Evolutionary conservation across 2,797 vertebrate genomes (phyloP), one percentile per base, ranked within the genome.

Genomic region (Epinephelus coioides): DNA sequence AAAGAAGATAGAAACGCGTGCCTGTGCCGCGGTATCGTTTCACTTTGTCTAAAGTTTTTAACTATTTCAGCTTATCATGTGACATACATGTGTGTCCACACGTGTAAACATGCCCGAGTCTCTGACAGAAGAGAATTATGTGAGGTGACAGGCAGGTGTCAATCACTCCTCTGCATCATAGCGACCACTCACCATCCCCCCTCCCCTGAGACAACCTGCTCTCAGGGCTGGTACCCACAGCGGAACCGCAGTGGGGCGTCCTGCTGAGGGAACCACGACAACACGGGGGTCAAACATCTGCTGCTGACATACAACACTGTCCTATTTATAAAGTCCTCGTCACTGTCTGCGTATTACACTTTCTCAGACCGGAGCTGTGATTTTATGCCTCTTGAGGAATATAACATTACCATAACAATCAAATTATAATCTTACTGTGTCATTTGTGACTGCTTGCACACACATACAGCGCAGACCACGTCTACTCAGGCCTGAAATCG

Each of bases 171-270:
- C 63, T 40, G 66, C 14, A 9, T 79, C 65, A 63, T 59, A 72
- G 73, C 47, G 55, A 91, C 89, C 93, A 96, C 95, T 96, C 95
- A 95, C 95, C 95, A 75, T 92, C 83, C 85, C 90, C 82, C 80
- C 89, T 75, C 76, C 78, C 92, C 91, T 76, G 86, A 88, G 89
- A 83, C 90, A 89, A 88, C 87, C 76, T 60, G 78, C 82, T 65
- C 90, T 95, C 94, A 95, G 91, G 94, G 94, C 90, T 95, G 95
- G 93, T 95, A 95, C 89, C 94, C 94, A 91, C 94, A 95, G 88
- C 95, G 94, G 90, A 95, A 95, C 60, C 94, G 93, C 92, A 91
- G 65, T 87, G 94, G 93, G 89, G 94, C 86, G 44, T 93, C 94
- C 95, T 95, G 95, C 94, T 94, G 92, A 76, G 88, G 93, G 83